Conservation (phyloP, 2,113 vertebrate genomes). For the Proteles cristata region DNA sequence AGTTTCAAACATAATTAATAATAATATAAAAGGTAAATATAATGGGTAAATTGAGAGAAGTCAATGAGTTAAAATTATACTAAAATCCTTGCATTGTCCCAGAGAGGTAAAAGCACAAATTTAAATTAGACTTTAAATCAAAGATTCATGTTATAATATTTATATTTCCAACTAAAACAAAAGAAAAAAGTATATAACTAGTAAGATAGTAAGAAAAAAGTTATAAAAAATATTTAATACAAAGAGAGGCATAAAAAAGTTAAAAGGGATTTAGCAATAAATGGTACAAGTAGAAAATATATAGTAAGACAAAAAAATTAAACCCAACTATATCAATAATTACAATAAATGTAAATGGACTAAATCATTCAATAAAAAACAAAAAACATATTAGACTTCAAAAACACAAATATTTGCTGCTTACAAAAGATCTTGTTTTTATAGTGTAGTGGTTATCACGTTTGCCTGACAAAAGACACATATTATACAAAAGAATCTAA, state of each 20-base stretch:
- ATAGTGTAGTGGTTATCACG: too few species aligned
- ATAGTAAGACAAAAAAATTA: not conserved
- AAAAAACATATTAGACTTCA: not conserved
- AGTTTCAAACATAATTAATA: not conserved
- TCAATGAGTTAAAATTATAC: not conserved
- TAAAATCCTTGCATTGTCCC: not conserved
- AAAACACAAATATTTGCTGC: not conserved
- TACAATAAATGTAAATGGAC: constrained; percentile 11
- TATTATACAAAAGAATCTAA: too few species aligned
- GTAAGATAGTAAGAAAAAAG: not conserved
- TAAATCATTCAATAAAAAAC: not conserved
- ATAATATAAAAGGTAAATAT: not conserved
- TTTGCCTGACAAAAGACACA: too few species aligned
- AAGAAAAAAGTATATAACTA: not conserved
- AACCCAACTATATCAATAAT: not conserved
- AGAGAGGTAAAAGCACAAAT: constrained; percentile 6
- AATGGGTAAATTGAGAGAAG: not conserved
- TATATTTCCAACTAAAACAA: not conserved
- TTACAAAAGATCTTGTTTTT: too few species aligned
- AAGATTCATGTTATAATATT: not conserved
- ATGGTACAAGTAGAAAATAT: constrained; percentile 27
- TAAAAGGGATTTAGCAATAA: not conserved
- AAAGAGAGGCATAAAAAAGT: not conserved
- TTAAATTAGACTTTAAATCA: constrained; percentile 10
- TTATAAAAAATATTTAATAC: not conserved